Conservation (phyloP, 2,888 invertebrate species). For the Nezara viridula region DNA sequence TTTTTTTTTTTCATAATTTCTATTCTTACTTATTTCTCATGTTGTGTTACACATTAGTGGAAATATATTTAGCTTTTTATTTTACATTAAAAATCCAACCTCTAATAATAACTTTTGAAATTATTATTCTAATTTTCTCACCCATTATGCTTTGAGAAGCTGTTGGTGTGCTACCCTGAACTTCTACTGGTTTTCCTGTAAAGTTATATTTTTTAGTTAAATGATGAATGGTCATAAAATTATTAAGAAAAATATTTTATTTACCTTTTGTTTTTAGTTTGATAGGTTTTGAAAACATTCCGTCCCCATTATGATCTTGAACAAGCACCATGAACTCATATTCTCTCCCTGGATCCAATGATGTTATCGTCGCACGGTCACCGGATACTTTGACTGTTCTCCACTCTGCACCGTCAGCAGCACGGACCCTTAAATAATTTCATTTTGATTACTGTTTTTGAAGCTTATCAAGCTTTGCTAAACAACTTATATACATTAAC, state of each 20-base stretch:
- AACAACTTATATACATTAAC: neutral
- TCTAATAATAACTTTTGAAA: too few species aligned
- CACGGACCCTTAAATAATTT: constrained; percentile 75
- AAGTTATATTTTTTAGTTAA: neutral
- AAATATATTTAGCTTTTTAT: too few species aligned
- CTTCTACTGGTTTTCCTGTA: constrained; percentile 56
- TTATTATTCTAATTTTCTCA: too few species aligned
- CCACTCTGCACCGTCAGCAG: constrained; percentile 84
- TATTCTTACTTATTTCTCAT: too few species aligned
- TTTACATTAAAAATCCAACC: too few species aligned
- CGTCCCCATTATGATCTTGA: constrained; percentile 88
- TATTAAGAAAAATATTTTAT: neutral
- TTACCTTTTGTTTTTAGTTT: constrained; percentile 79
- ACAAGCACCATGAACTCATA: constrained; percentile 94
- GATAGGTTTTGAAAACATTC: constrained; percentile 89
- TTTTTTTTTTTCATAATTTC: too few species aligned
- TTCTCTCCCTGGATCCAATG: constrained; percentile 81
- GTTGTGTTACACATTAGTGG: too few species aligned
- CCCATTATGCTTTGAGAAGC: constrained; percentile 52
- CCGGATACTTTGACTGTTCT: constrained; percentile 83
- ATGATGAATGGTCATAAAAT: neutral
- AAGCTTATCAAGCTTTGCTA: neutral
- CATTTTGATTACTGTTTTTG: neutral
- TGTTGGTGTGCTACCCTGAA: constrained; percentile 42
- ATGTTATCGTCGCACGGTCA: constrained; percentile 84